Conservation (phyloP, 2,797 vertebrate genomes). For the Syngnathus rostellatus region DNA sequence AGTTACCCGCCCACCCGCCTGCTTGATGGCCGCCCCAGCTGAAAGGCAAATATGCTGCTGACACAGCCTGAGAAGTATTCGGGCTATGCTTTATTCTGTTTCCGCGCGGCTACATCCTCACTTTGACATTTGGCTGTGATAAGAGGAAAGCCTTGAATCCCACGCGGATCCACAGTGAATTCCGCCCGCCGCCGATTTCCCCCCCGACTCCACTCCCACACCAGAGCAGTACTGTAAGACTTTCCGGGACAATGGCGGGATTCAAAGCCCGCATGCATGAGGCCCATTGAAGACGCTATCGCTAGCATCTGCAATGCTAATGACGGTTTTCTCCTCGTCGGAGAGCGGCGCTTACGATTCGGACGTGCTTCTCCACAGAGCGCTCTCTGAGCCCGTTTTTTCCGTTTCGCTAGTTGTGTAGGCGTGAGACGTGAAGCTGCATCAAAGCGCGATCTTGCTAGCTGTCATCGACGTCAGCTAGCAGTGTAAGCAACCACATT, state of each 20-base stretch:
- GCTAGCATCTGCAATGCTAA: slow-evolving; percentile 77
- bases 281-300: slow-evolving; percentile 69
- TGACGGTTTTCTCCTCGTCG: slow-evolving; percentile 50
- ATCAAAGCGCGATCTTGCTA: slow-evolving; percentile 46
- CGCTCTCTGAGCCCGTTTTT: slow-evolving; percentile 26
- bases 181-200: slow-evolving; percentile 59
- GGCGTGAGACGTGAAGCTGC: slow-evolving; percentile 42
- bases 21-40: slow-evolving; percentile 36
- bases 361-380: slow-evolving; percentile 12
- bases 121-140: slow-evolving; percentile 73
- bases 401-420: slow-evolving; percentile 32
- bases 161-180: slow-evolving; percentile 67
- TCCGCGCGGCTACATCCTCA: slow-evolving; percentile 65
- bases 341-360: slow-evolving; percentile 28
- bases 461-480: slow-evolving; percentile 20
- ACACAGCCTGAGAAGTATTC: slow-evolving; percentile 63
- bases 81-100: slow-evolving; percentile 66
- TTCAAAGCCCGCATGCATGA: slow-evolving; percentile 62
- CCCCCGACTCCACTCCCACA: slow-evolving; percentile 69
- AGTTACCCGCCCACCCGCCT: not conserved
- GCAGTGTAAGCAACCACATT: not conserved
- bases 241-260: slow-evolving; percentile 53
- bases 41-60: slow-evolving; percentile 56
- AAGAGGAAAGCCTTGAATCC: slow-evolving; percentile 73
- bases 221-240: slow-evolving; percentile 41